Evolutionary conservation across 2,888 invertebrate species (phyloP).

Genomic region (Luffia ferchaultella): DNA sequence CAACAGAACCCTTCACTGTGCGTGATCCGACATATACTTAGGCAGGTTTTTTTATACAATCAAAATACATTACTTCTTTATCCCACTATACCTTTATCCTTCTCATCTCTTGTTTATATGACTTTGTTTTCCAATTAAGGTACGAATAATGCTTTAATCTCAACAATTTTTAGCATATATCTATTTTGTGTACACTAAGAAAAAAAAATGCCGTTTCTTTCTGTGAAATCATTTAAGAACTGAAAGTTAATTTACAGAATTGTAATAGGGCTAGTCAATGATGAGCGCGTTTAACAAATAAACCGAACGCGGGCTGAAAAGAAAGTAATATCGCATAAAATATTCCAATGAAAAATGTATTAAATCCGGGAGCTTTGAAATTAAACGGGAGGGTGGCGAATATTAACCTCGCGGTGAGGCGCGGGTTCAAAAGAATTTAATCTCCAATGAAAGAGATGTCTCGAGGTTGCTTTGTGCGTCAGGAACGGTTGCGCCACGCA

Average conservation of each 20-base stretch:
- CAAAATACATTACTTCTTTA: no score
- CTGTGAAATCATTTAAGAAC: no score
- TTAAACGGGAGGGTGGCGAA: slow-evolving; percentile 2
- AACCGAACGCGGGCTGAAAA: neutral
- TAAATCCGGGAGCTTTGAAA: slow-evolving; percentile 5
- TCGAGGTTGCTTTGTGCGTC: neutral
- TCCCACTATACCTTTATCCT: no score
- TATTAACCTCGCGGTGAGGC: neutral
- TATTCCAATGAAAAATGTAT: slow-evolving; percentile 7
- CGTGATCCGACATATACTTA: no score
- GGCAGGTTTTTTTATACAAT: no score
- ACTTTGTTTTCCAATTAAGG: no score
- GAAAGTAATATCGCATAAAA: slow-evolving; percentile 1
- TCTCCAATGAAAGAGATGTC: neutral
- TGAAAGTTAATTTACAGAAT: neutral
- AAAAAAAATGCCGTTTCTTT: no score
- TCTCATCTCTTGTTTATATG: no score
- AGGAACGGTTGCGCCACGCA: neutral
- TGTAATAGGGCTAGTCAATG: neutral
- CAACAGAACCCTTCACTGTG: no score
- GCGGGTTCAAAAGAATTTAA: neutral
- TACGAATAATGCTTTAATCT: no score
- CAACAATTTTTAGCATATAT: no score
- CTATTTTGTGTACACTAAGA: no score
- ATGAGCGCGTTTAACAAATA: neutral